Evolutionary conservation across 1,140 invertebrate species (phyloP), one percentile per base, ranked within the genome.

Genomic region (Harpegnathos saltator): DNA sequence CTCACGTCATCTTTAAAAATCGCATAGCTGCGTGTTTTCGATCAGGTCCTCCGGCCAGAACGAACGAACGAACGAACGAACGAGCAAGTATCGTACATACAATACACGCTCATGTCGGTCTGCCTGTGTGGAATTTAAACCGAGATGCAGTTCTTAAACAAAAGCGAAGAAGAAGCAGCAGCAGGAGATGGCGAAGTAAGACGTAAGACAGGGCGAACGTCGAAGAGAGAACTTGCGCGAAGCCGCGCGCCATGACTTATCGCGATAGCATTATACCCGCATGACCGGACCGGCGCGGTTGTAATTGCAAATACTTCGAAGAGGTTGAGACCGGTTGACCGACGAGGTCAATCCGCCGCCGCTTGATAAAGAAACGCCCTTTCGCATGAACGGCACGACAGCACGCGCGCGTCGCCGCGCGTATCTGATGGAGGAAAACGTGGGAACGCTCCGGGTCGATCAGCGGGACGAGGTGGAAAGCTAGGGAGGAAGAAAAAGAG

Each of bases 241-340:
- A 66, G n/a, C 24, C 24, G 62, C 24, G 62, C 62, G 14, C 22
- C 24, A 54, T 44, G 56, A 63, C 44, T 84, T 73, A 82, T 84
- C 75, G n/a, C 44, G 77, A 84, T 82, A 63, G 14, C 59, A 82
- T 84, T 84, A 82, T 48, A 52, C n/a, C 52, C 29, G 62, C 48
- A 52, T 54, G 74, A 66, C 17, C 58, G 19, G 38, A 61, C 68
- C 78, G 69, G 63, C 71, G 81, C 69, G n/a, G 69, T 89, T 87
- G 84, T 89, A 89, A 85, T 87, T 85, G 83, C 83, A 84, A 90
- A 89, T 86, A 73, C 73, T 80, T 56, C 83, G 62, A 61, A 61
- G n/a, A 65, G 61, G 33, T 82, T 80, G 66, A 15, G 54, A 19
- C 48, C 50, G 58, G 33, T 66, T 73, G 68, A 85, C 50, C 66